Evolutionary conservation across 2,888 invertebrate genomes (phyloP), one percentile per base, ranked within the genome.

Genomic region (Eumerus sabulonum): DNA sequence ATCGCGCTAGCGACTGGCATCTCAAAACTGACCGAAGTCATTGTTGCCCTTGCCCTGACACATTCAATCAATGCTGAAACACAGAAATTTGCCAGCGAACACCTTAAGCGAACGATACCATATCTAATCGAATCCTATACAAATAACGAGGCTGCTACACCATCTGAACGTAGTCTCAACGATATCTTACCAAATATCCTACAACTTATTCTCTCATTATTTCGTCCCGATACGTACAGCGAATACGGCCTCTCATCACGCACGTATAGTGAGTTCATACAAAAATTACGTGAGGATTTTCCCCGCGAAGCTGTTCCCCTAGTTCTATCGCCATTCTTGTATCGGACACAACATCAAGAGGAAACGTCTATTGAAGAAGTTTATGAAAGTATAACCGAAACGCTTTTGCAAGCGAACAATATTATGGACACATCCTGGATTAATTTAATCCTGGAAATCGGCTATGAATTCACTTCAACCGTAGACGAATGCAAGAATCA

Each of bases 121-220:
- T 94, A 95, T 86, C 91, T 98, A 82, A 93, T 97, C 60, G 93
- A 94, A 89, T 94, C 95, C 82, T 97, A 96, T 89, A 92, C 96
- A 83, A 91, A 91, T 82, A 92, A 92, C 88, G 94, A 94, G 87
- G 77, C 85, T 1, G 83, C 83, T 9, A 82, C 84, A 12, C 81
- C 84, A 11, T 82, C 82, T 14, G 85, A 84, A 63, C 95, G 94
- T 84, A 96, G 96, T 83, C 92, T 98, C 85, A 95, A 96, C 92
- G 97, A 97, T 90, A 94, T 95, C 85, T 94, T 95, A 81, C 94
- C 96, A 84, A 97, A 97, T 91, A 93, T 97, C 82, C 90, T 97
- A 84, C 96, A 97, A 90, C 91, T 95, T 82, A 92, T 97, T 82
- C 90, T 97, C 62, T 91, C 92, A 9, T 90, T 91, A 83, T 90